phyloP scores from a whole-genome alignment of 2,888 invertebrate species.

The Mimas tiliae region DNA sequence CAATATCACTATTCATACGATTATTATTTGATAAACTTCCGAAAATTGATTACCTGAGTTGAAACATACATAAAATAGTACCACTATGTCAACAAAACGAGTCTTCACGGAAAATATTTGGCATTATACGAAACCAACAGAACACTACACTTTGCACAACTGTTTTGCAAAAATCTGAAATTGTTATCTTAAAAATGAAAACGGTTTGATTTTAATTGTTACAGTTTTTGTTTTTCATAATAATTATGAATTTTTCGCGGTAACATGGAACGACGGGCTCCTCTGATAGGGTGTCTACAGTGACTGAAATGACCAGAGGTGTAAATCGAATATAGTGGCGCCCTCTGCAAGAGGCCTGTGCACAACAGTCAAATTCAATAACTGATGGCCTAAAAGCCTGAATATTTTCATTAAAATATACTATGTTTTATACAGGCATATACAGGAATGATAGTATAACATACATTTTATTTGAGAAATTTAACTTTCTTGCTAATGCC shows the following conservation, averaged over 20 bases:
- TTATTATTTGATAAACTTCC: no score
- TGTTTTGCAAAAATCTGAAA: not conserved
- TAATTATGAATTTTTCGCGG: not conserved
- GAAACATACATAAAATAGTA: not conserved
- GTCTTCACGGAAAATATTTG: not conserved
- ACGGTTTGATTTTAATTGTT: not conserved
- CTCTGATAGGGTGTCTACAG: not conserved
- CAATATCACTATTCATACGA: no score
- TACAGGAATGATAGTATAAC: no score
- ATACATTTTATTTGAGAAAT: no score
- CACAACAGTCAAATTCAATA: not conserved
- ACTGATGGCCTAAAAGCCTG: not conserved
- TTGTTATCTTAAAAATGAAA: not conserved
- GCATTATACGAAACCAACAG: not conserved
- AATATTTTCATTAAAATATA: no score
- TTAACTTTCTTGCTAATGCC: no score
- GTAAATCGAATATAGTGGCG: not conserved
- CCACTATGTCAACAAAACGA: not conserved
- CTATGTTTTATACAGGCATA: no score
- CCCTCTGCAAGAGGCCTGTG: not conserved
- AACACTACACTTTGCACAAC: not conserved
- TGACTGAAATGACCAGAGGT: slow-evolving; percentile 14
- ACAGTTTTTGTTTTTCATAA: not conserved
- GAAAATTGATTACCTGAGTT: not conserved
- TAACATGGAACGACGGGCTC: not conserved